A percentile compares a stretch with the other conserved stretches of the same genome.
Conservation (phyloP, 1,140 invertebrate genomes). For the Tachypleus tridentatus region DNA sequence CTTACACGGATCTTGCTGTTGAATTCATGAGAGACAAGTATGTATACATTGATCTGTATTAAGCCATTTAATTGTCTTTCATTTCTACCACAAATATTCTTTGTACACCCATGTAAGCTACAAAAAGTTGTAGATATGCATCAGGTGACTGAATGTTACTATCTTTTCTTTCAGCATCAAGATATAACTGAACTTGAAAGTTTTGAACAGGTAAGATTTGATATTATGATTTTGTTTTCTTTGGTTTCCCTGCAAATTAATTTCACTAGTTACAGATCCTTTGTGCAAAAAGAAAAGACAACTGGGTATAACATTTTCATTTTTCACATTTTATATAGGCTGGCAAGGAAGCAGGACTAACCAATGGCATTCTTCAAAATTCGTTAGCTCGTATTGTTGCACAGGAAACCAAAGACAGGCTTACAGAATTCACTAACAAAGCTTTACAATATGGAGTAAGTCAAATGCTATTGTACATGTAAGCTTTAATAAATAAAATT, state of each 20-base stretch:
- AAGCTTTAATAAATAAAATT: too few relatives aligned
- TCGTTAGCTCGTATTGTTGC: slow-evolving; percentile 9
- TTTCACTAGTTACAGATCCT: background rate
- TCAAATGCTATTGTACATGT: background rate
- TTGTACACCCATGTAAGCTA: background rate
- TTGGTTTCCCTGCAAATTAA: background rate
- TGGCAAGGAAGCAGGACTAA: slow-evolving; percentile 26
- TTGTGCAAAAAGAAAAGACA: background rate
- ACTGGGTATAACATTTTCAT: too few relatives aligned
- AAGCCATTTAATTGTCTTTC: too few relatives aligned
- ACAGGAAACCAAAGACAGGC: slow-evolving; percentile 19
- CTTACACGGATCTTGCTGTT: too few relatives aligned
- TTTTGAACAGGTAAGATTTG: slow-evolving; percentile 19
- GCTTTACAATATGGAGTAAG: slow-evolving; percentile 20
- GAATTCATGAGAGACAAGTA: too few relatives aligned
- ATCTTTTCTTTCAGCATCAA: slow-evolving; percentile 22
- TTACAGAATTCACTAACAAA: slow-evolving; percentile 35
- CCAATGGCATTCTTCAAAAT: slow-evolving; percentile 11
- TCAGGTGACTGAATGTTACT: slow-evolving; percentile 1
- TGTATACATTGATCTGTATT: slow-evolving; percentile 3
- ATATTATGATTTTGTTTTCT: too few relatives aligned
- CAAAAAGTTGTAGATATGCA: background rate
- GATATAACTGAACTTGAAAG: slow-evolving; percentile 28
- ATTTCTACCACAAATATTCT: background rate
- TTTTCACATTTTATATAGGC: slow-evolving; percentile 19